Base-by-base conservation (phyloP, 2,113 vertebrate genomes). In the Aplodontia rufa region DNA sequence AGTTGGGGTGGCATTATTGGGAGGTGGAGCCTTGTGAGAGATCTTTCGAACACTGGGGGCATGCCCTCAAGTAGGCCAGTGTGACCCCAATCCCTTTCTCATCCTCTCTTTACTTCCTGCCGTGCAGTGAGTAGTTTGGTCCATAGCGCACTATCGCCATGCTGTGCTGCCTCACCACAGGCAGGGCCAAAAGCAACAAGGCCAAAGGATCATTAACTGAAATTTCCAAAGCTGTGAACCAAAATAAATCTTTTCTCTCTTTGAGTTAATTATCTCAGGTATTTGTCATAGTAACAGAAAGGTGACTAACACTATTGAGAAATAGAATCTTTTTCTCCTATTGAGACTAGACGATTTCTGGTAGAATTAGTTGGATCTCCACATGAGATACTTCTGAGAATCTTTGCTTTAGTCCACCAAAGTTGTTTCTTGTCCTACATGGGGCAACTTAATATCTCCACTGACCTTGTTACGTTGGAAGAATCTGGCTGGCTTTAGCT, bases 361-460 rank as follows among this genome's bases (percentile, higher is more conserved):
- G 40, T 74, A 83, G 82, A 84, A 97, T 87, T 92, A 55, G 47
- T 62, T 90, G 64, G 40, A 72, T 45, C 49, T 68, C 58, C 74
- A 16, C 17, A 45, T 30, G 47, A 6, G 37, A 76, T 49, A 35
- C 28, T 79, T 83, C 3, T 79, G 62, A 91, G 42, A 71, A 17
- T 72, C 71, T 47, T 40, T 72, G 58, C 37, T 87, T 91, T 60
- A 85, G 75, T 68, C n/a, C 68, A 94, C 20, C 42, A 53, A 75
- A 90, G 58, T 60, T 24, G 8, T 91, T 24, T 88, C 45, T 86
- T 86, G 40, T n/a, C 87, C 51, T 24, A 24, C n/a, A 12, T 10
- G 49, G n/a, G 72, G 60, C 71, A 51, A 72, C 28, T 87, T 37
- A 81, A 47, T 24, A 55, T 32, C 32, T 91, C 87, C 47, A 35